These are phyloP conservation scores for Serranus cabrilla DNA, from an alignment of 2,797 vertebrate genomes.

Conservation along the genomic window DNA sequence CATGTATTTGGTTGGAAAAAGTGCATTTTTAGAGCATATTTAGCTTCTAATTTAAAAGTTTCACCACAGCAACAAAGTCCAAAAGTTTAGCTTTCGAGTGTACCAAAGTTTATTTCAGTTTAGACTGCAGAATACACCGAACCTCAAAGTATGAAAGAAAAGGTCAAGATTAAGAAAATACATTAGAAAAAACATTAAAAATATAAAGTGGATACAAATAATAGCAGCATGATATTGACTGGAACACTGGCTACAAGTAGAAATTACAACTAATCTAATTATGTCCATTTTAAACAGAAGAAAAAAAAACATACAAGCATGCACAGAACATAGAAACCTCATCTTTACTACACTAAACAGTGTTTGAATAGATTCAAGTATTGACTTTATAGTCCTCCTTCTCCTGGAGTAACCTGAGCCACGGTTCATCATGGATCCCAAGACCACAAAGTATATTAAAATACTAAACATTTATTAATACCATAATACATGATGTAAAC, in stretches of 20 bases:
- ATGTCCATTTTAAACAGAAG: not conserved
- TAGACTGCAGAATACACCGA: not conserved
- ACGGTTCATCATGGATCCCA: conserved; percentile 1
- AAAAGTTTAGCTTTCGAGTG: not conserved
- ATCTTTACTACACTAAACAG: not conserved
- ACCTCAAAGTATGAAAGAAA: not conserved
- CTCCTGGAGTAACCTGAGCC: not conserved
- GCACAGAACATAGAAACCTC: not conserved
- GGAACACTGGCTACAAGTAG: not conserved
- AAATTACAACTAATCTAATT: not conserved
- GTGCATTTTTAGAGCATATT: conserved; percentile 12
- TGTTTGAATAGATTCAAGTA: not conserved
- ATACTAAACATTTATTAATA: conserved; percentile 36
- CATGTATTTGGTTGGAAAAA: not conserved
- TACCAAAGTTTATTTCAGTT: conserved; percentile 32
- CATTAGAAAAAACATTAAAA: not conserved
- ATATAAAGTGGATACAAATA: not conserved
- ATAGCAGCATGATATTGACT: not conserved
- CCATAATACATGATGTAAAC: not conserved
- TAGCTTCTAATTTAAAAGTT: conserved; percentile 16
- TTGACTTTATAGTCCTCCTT: not conserved
- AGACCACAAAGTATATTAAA: conserved; percentile 13
- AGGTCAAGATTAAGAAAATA: not conserved
- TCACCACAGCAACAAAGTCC: not conserved
- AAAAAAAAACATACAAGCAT: not conserved